phyloP scores from a whole-genome alignment of 2,797 vertebrate genomes.

The Staurois parvus region DNA sequence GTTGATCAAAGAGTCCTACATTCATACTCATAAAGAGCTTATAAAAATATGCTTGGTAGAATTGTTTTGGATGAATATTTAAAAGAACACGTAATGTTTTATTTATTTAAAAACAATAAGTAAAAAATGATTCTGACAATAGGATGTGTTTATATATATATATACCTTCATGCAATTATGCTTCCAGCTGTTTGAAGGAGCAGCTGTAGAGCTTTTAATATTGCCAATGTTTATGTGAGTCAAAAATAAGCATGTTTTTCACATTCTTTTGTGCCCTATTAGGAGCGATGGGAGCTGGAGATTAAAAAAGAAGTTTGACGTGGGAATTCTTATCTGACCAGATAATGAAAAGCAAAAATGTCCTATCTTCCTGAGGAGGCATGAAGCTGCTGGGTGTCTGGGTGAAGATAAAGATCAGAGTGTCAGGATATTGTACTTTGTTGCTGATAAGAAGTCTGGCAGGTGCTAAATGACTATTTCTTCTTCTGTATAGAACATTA shows the following conservation, averaged over 20 bases:
- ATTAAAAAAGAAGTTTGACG: slow-evolving; percentile 69
- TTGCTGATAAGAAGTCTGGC: slow-evolving; percentile 73
- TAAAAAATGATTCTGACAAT: slow-evolving; percentile 4
- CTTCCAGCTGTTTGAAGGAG: slow-evolving; percentile 19
- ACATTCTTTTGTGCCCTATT: slow-evolving; percentile 48
- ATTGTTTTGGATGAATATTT: slow-evolving; percentile 21
- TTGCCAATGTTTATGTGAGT: slow-evolving; percentile 12
- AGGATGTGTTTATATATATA: neutral
- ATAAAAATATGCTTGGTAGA: neutral
- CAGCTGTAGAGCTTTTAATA: slow-evolving; percentile 29
- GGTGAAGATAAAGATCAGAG: slow-evolving; percentile 70
- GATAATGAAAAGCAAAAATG: slow-evolving; percentile 73
- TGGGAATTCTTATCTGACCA: slow-evolving; percentile 78
- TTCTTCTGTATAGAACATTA: slow-evolving; percentile 71
- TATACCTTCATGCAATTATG: slow-evolving; percentile 14
- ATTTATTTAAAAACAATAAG: slow-evolving; percentile 9
- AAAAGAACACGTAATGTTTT: slow-evolving; percentile 18
- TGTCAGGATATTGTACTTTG: slow-evolving; percentile 72
- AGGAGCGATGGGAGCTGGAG: slow-evolving; percentile 61
- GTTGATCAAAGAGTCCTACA: neutral
- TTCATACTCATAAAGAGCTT: neutral
- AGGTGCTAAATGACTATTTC: slow-evolving; percentile 66
- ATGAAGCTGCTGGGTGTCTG: slow-evolving; percentile 75
- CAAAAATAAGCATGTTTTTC: slow-evolving; percentile 39
- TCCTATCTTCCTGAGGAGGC: slow-evolving; percentile 77